Evolutionary conservation across 2,888 invertebrate species (phyloP), one percentile per base, ranked within the genome.

Genomic region (Pantelozetes paolii): DNA sequence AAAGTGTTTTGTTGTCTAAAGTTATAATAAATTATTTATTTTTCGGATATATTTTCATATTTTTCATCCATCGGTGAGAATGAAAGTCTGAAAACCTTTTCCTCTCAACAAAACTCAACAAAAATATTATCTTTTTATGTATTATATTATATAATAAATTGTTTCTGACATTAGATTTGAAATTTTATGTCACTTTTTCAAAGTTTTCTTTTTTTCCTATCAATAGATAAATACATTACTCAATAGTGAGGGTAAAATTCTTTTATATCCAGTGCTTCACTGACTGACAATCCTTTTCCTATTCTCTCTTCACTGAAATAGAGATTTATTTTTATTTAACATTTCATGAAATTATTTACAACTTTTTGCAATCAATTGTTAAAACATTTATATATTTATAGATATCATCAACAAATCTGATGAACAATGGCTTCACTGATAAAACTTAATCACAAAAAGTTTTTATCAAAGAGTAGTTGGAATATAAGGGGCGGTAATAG

Each of bases 401-500:
- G 23, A 20, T 20, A 6, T 32, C 15, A 1, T 15, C 3, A 36
- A 13, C 32, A 18, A 32, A 3, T 26, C 18, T 18, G 1, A 20
- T 3, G 15, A 45, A 69, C 69, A 40, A 74, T 74, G 74, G 30
- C 57, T 40, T 74, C 74, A 36, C 40, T 74, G 42, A 71, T 74
- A 59, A 74, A 74, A 70, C 36, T 74, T 32, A 74, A 74, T 62
- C 74, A 74, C 32, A 74, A 64, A 64, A 64, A 74, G 54, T 74
- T 74, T 71, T 45, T 74, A 70, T 74, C 74, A 13, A 74, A 74
- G 32, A 74, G 74, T 32, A 74, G 74, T 62, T 74, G 74, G 74
- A 74, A 71, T 64, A 74, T 74, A 18, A 70, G 74, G 20, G 71
- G 74, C 42, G 54, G 54, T 8, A 70, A 70, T 45, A 54, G 30